A percentile compares a stretch with the other conserved stretches of the same genome.
Conservation (phyloP, 2,113 vertebrate genomes). For the zebrafish (Danio rerio) region DNA sequence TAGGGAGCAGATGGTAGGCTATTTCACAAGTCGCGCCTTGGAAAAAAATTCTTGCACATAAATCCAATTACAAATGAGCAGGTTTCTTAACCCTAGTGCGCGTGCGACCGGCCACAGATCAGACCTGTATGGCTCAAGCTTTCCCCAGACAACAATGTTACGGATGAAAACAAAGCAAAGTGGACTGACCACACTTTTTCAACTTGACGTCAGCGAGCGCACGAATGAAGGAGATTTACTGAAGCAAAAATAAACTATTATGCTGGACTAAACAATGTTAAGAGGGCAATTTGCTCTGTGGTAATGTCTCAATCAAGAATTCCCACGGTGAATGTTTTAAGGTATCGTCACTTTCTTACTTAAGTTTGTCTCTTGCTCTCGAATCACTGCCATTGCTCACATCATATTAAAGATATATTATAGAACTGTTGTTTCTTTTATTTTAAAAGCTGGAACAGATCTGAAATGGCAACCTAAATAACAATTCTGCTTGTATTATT, state of each 20-base stretch:
- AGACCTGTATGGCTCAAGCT: background rate
- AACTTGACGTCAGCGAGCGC: background rate
- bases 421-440: too few relatives aligned
- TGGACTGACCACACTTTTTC: conserved; percentile 1
- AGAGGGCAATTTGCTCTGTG: background rate
- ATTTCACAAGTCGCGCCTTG: conserved; percentile 81
- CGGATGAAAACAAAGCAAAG: background rate
- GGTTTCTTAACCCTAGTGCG: conserved; percentile 34
- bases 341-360: background rate
- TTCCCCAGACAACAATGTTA: conserved; percentile 30
- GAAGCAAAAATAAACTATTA: conserved; percentile 14
- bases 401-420: background rate
- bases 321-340: background rate
- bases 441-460: too few relatives aligned
- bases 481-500: background rate
- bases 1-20: conserved; percentile 78
- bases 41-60: conserved; percentile 78
- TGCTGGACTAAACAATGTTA: background rate
- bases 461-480: too few relatives aligned
- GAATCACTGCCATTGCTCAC: background rate
- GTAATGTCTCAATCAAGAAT: background rate
- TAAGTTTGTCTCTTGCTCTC: background rate
- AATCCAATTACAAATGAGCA: conserved; percentile 72
- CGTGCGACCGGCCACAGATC: conserved; percentile 24
- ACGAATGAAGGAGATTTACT: background rate